Evolutionary conservation across 2,888 invertebrate species (phyloP), one percentile per base, ranked within the genome.

Genomic region (Andrena marginata): DNA sequence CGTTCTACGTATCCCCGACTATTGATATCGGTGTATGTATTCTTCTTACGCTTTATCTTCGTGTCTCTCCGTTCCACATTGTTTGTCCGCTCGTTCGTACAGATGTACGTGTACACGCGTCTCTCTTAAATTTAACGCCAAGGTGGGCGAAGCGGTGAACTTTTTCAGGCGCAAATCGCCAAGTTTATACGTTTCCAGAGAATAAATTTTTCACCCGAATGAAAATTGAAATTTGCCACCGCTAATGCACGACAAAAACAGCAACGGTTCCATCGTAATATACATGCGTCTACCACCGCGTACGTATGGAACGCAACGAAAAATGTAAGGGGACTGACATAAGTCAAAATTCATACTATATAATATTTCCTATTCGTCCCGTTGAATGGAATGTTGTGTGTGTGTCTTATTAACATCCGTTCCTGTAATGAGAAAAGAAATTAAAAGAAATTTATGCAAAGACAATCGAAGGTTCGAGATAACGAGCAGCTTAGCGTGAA

Each of bases 1-100:
- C 86, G 82, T 85, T 90, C 92, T 93, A 93, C 89, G 85, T 88
- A 90, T 90, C 89, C 90, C 89, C 90, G 89, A 93, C 92, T 93
- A 93, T 90, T 83, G 80, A 83, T 86, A 86, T 86, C 84, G 78
- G 86, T 84, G 74, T 48, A 71, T 80, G 68, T 29, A 35, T 78
- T 68, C 69, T 35, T 71, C 16, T 29, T 54, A 74, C 42, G 42
- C 42, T 16, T 71, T 0, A 56, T 60, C 20, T 51, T 48, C 20
- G 51, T 64, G 13, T 49, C 56, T 79, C 60, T 77, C 20, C 49
- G n/a, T 48, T 3, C 33, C 35, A 20, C 16, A 26, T 26, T 48
- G 13, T 56, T 23, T 13, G 6, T n/a, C 20, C 48, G 20, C 48
- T 16, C 67, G 3, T 35, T 13, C 23, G n/a, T 48, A 59, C n/a